Evolutionary conservation across 2,113 vertebrate species (phyloP), one percentile per base, ranked within the genome.

Genomic region (Ptilorrhoa leucosticta): DNA sequence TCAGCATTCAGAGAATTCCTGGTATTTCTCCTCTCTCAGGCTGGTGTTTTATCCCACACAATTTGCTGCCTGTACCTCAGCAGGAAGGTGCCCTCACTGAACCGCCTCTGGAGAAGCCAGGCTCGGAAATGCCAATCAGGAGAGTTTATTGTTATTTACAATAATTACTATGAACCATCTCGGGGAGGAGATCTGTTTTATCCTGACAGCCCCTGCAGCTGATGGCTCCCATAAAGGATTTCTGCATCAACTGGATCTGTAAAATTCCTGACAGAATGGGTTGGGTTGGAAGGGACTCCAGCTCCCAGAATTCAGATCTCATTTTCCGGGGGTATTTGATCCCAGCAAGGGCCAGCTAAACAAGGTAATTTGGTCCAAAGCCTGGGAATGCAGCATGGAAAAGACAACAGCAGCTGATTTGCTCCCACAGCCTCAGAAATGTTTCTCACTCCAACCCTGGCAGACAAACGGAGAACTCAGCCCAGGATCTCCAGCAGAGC

Each of bases 401-500:
- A 69, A 65, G 7, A 16, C 37, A 70, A 8, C 15, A 24, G 45
- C 87, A 53, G 44, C 86, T 89, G 68, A 86, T 91, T 92, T 61
- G 53, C 50, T 69, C 24, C 35, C 63, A 70, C 58, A 83, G 76
- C 70, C 66, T 72, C 54, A 11, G 6, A 60, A 79, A 92, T 1
- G 42, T 13, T 76, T 83, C 56, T 13, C 66, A 28, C 79, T 73
- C 30, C 83, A 73, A 2, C 23, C 50, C 50, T 94, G 91, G 91
- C 96, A 92, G 45, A 6, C 45, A 48, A 72, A 61, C 9, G 5
- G 30, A 60, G 53, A 79, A 9, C 42, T 81, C 63, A 66, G 75
- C 89, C 89, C 91, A 61, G 81, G 28, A 57, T 50, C 87, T 89
- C 91, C 89, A 89, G 83, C 89, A 85, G 93, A 82, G 86, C 86